Evolutionary conservation across 2,888 invertebrate genomes (phyloP).

Genomic region (Druceiella hillmani): DNA sequence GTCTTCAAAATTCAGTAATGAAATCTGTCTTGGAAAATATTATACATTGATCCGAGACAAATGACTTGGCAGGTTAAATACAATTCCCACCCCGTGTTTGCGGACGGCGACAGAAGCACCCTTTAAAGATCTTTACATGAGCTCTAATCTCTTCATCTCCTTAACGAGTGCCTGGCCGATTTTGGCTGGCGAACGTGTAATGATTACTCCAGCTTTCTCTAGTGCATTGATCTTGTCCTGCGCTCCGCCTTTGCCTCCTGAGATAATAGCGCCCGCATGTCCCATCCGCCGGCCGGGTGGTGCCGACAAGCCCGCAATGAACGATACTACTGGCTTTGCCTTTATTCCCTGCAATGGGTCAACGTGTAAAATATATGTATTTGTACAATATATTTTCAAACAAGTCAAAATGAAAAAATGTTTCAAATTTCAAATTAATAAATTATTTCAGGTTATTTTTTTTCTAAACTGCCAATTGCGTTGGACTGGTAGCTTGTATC

Average conservation of each 20-base stretch:
- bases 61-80: too few species aligned
- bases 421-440: too few species aligned
- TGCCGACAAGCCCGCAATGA: constrained; percentile 97
- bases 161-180: constrained; percentile 87
- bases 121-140: constrained; percentile 51
- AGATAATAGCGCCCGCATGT: constrained; percentile 98
- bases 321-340: constrained; percentile 96
- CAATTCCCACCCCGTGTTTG: too few species aligned
- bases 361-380: too few species aligned
- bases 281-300: constrained; percentile 99
- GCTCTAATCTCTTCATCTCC: constrained; percentile 80
- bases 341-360: constrained; percentile 74
- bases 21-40: too few species aligned
- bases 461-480: too few species aligned
- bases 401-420: too few species aligned
- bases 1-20: too few species aligned
- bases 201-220: constrained; percentile 88
- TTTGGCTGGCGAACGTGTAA: constrained; percentile 93
- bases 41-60: too few species aligned
- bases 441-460: too few species aligned
- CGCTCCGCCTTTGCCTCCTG: constrained; percentile 97
- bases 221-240: constrained; percentile 96
- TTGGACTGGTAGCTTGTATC: too few species aligned
- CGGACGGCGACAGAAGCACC: constrained; percentile 2
- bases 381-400: too few species aligned